These are phyloP conservation scores for Corythornis madagascariensis DNA, from an alignment of 2,113 vertebrate species.

Conservation along the genomic window DNA sequence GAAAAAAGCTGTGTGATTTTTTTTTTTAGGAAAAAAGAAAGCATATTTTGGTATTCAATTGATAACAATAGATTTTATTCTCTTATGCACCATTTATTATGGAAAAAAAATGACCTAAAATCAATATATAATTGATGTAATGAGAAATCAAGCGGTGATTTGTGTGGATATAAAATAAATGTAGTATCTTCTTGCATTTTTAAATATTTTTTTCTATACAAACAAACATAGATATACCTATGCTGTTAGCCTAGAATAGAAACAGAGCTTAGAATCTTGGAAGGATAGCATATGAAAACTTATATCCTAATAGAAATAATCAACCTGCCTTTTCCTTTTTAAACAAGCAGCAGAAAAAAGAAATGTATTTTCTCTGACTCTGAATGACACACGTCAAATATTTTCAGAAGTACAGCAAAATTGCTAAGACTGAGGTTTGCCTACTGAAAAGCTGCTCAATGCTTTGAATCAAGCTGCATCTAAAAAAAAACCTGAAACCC, in stretches of 20 bases:
- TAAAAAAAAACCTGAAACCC: background rate
- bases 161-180: background rate
- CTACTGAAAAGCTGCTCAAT: background rate
- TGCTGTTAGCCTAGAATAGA: background rate
- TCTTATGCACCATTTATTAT: background rate
- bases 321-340: background rate
- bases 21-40: background rate
- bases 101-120: background rate
- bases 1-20: background rate
- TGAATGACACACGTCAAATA: background rate
- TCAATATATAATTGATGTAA: background rate
- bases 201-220: background rate
- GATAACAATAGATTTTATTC: background rate
- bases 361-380: background rate
- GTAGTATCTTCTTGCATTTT: background rate
- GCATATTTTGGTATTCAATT: background rate
- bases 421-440: background rate
- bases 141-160: background rate
- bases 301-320: background rate
- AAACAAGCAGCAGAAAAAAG: background rate
- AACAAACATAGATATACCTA: background rate
- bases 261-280: background rate
- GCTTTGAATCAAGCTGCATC: background rate
- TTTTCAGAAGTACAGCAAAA: background rate
- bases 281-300: background rate